Evolutionary conservation across 2,888 invertebrate genomes (phyloP), one percentile per base, ranked within the genome.

Genomic region (Theristus sp.): DNA sequence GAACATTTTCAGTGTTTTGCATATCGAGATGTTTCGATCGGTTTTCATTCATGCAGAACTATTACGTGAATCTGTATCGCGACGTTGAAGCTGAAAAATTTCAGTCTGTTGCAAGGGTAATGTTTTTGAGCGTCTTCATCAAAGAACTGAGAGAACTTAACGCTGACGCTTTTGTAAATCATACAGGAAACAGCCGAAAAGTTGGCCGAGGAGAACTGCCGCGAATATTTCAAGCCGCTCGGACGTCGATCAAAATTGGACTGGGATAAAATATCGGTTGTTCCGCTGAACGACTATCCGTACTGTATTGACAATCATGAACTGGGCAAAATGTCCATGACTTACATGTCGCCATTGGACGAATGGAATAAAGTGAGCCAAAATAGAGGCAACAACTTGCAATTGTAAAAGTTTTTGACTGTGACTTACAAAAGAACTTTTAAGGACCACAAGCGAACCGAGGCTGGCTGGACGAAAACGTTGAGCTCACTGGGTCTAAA

Each of bases 241-340:
- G n/a, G n/a, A n/a, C n/a, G n/a, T n/a, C 30, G 60, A 22, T 61
- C 57, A 10, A 60, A 60, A 28, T 22, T 60, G 20, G 60, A 60
- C 57, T 60, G 60, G 60, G 60, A 60, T 25, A 52, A 56, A 29
- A 60, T 60, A 3, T 60, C 60, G n/a, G 60, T 60, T 38, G 60
- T 60, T 22, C 60, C 60, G 10, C 60, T 60, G 27, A 60, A 31
- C 59, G 30, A 61, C 25, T 60, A 60, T 27, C 58, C 46, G 20
- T n/a, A 47, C 52, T 13, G 17, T 26, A 17, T 58, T 6, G 10
- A 46, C 24, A 13, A 20, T 38, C 13, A 20, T 13, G 26, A 25
- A n/a, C 57, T 57, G 31, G 30, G 10, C n/a, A 25, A 26, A 24
- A 10, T 47, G 25, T 3, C 25, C 2, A 38, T 26, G 3, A 46